These are phyloP conservation scores for Adoxophyes honmai DNA, from an alignment of 1,140 invertebrate species.

Conservation along the genomic window DNA sequence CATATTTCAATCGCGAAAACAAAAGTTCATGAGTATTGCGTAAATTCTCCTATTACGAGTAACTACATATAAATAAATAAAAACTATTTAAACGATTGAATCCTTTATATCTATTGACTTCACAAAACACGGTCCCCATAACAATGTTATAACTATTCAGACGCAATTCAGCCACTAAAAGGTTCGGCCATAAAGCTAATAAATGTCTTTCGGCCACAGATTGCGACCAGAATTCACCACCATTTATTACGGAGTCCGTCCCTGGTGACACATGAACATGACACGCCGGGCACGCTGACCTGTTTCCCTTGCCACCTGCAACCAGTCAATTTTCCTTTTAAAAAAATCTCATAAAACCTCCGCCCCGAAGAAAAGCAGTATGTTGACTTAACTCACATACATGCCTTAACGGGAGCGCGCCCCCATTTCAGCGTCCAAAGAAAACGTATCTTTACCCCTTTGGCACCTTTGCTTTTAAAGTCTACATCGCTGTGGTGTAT, in stretches of 20 bases:
- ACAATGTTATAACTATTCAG: background rate
- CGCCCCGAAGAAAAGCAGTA: constrained; percentile 57
- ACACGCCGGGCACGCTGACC: constrained; percentile 66
- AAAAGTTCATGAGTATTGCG: too few species aligned
- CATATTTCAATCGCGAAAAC: too few species aligned
- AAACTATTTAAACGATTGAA: too few species aligned
- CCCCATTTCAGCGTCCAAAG: constrained; percentile 49
- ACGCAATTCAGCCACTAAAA: constrained; percentile 3
- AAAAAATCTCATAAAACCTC: constrained; percentile 64
- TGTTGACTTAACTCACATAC: constrained; percentile 72
- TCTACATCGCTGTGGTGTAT: constrained; percentile 40
- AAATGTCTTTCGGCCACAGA: constrained; percentile 3
- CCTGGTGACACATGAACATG: constrained; percentile 65
- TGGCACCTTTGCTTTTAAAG: constrained; percentile 51
- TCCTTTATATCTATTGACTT: too few species aligned
- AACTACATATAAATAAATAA: too few species aligned
- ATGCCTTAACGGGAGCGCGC: constrained; percentile 46
- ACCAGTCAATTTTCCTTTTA: constrained; percentile 67
- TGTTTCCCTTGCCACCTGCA: constrained; percentile 57
- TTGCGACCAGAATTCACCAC: constrained; percentile 5
- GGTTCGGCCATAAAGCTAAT: background rate
- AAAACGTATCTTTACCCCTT: constrained; percentile 46
- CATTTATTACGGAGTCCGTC: constrained; percentile 24
- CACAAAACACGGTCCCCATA: background rate
- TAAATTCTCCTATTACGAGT: too few species aligned